phyloP scores from a whole-genome alignment of 2,888 invertebrate genomes.

The Brenthis hecate region DNA sequence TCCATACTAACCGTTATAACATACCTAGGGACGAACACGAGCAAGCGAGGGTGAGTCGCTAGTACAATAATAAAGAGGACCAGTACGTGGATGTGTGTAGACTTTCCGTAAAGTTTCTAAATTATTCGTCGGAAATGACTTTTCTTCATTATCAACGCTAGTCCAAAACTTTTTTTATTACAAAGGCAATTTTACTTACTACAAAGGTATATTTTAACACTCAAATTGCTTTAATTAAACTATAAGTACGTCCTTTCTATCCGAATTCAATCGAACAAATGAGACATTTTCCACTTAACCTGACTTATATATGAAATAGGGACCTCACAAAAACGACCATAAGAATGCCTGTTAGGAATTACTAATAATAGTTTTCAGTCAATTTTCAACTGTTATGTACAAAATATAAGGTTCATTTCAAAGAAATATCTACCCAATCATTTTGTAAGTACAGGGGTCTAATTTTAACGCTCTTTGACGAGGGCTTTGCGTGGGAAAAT shows the following conservation, averaged over 20 bases:
- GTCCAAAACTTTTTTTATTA: no score
- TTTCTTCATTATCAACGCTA: no score
- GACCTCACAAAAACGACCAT: constrained; percentile 20
- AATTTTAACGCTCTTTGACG: constrained; percentile 46
- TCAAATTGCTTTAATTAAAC: neutral
- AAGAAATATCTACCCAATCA: constrained; percentile 17
- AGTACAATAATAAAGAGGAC: no score
- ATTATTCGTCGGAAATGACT: no score
- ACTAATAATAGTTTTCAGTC: constrained; percentile 16
- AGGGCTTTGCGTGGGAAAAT: constrained; percentile 41
- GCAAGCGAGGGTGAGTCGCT: no score
- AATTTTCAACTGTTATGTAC: neutral
- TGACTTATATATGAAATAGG: constrained; percentile 23
- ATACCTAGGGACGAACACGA: no score
- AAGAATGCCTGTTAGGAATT: constrained; percentile 24
- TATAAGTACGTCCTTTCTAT: neutral
- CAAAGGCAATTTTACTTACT: no score
- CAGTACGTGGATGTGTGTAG: no score
- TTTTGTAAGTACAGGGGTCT: constrained; percentile 24
- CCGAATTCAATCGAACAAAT: constrained; percentile 19
- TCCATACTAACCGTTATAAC: no score
- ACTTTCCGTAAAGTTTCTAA: no score
- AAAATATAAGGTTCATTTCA: constrained; percentile 25
- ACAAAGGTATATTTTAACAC: neutral
- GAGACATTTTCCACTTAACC: constrained; percentile 19